Percentiles rank a stretch among this genome's conserved stretches.
Conservation (phyloP, 2,113 vertebrate species). For the Percina caprodes region DNA sequence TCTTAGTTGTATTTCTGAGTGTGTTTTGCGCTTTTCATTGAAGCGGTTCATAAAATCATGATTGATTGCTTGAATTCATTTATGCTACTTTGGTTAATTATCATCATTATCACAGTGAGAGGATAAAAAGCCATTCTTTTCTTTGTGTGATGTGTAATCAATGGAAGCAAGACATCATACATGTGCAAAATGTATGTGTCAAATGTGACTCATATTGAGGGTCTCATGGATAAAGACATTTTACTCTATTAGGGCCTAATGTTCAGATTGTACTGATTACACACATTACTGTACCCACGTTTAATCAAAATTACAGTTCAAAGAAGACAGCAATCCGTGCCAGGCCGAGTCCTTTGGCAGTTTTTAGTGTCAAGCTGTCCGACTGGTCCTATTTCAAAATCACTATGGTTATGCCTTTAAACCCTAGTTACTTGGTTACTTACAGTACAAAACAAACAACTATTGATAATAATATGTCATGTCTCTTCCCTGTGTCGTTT, state of each 20-base stretch:
- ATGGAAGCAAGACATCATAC: constrained; percentile 35
- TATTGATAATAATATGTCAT: too few species aligned
- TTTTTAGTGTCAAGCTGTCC: constrained; percentile 31
- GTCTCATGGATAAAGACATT: constrained; percentile 25
- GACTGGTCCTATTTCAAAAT: constrained; percentile 20
- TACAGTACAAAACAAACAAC: not conserved
- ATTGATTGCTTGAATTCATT: constrained; percentile 78
- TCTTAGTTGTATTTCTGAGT: constrained; percentile 67
- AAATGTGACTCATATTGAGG: constrained; percentile 16
- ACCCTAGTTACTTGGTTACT: not conserved
- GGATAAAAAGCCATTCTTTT: constrained; percentile 57
- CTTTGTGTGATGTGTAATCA: constrained; percentile 42
- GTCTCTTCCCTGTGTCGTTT: too few species aligned
- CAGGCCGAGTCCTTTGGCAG: not conserved
- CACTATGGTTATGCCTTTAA: not conserved
- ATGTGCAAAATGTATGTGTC: constrained; percentile 22
- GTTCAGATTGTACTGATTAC: constrained; percentile 38
- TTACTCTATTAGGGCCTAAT: constrained; percentile 17
- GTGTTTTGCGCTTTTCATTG: constrained; percentile 68
- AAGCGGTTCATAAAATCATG: constrained; percentile 62
- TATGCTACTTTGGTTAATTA: constrained; percentile 70
- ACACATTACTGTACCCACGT: constrained; percentile 25
- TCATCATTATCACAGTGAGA: constrained; percentile 63
- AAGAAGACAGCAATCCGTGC: not conserved
- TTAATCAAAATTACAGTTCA: not conserved